Evolutionary conservation across 1,140 invertebrate species (phyloP).

Genomic region (Heterodera schachtii): DNA sequence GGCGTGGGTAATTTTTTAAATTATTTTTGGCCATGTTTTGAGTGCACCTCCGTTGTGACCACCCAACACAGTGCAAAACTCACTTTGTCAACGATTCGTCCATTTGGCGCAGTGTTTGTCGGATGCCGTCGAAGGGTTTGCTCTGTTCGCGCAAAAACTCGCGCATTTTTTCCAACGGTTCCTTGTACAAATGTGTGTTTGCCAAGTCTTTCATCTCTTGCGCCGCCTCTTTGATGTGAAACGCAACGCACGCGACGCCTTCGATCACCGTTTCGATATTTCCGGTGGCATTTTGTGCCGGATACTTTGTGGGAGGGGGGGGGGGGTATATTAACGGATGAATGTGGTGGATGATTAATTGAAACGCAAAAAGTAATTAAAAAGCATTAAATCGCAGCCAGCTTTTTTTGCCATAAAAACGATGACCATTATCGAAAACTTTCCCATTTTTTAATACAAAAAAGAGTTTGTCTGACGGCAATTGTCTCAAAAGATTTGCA

Average conservation of each 20-base stretch:
- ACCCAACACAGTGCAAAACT: neutral
- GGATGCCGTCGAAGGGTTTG: slow-evolving; percentile 34
- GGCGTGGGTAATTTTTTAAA: too few species aligned
- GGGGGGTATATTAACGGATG: too few species aligned
- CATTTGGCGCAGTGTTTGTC: slow-evolving; percentile 33
- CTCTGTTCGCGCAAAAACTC: slow-evolving; percentile 28
- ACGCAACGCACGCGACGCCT: slow-evolving; percentile 44
- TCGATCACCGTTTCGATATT: slow-evolving; percentile 42
- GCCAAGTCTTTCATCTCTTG: slow-evolving; percentile 38
- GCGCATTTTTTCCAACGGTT: slow-evolving; percentile 39
- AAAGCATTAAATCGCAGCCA: too few species aligned
- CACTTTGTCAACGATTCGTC: slow-evolving; percentile 45
- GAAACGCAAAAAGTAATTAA: too few species aligned
- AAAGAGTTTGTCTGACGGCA: neutral
- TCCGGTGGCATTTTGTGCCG: slow-evolving; percentile 42
- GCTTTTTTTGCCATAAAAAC: neutral
- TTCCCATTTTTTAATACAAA: neutral
- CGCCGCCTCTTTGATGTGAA: slow-evolving; percentile 33
- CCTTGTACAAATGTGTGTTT: slow-evolving; percentile 22
- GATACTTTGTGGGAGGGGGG: slow-evolving; percentile 17
- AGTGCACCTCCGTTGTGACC: too few species aligned
- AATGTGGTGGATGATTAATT: too few species aligned
- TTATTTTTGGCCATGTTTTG: too few species aligned
- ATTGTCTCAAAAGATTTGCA: neutral
- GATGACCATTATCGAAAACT: neutral